Percentiles rank a stretch among this genome's conserved stretches.
Evolutionary conservation across 2,113 vertebrate species (phyloP).

Genomic region (Sorex araneus): DNA sequence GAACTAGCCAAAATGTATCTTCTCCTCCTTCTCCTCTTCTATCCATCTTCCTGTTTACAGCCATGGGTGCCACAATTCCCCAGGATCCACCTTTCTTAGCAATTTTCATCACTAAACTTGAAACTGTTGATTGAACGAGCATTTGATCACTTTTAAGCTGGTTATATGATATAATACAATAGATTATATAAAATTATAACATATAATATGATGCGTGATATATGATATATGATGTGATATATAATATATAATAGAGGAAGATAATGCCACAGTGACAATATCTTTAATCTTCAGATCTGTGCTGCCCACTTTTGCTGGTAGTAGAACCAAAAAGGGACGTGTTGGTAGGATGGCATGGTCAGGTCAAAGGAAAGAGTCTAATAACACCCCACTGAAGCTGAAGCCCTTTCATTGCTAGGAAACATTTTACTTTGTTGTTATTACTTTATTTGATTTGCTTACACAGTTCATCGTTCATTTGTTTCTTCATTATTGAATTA

Average conservation of each 20-base stretch:
- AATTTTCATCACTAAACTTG: background rate
- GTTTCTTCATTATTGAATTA: background rate
- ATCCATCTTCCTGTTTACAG: background rate
- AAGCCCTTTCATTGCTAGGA: background rate
- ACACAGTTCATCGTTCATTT: slow-evolving; percentile 19
- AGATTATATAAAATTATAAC: no score
- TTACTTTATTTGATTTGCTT: background rate
- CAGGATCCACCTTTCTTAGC: background rate
- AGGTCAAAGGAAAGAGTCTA: background rate
- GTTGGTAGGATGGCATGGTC: background rate
- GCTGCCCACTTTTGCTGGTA: background rate
- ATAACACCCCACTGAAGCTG: background rate
- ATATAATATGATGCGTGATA: no score
- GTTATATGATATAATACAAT: no score
- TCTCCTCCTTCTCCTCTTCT: background rate
- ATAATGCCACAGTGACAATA: no score
- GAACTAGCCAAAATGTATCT: background rate
- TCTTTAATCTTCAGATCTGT: background rate
- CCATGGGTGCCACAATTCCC: background rate
- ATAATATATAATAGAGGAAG: background rate
- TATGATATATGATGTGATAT: no score
- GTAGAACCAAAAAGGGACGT: background rate
- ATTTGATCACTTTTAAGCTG: no score
- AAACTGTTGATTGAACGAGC: background rate
- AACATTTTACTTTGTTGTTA: background rate